phyloP scores from a whole-genome alignment of 2,888 invertebrate genomes.

The Drosophila cyrtoloma region DNA sequence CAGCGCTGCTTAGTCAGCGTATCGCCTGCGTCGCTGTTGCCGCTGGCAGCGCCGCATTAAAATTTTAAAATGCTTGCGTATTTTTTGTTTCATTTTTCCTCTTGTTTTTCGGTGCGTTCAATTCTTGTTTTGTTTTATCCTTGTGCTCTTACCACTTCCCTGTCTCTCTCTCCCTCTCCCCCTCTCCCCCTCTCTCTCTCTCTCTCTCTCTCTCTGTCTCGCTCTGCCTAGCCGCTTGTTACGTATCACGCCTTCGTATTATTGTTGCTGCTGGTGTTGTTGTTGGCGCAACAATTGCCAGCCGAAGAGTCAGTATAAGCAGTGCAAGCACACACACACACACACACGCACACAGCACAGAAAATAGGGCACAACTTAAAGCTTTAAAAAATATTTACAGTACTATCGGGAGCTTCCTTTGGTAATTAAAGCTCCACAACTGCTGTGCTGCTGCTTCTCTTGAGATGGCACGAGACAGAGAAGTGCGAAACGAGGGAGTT shows the following conservation, averaged over 20 bases:
- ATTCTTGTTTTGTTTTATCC: conserved; percentile 9
- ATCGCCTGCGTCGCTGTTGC: conserved; percentile 41
- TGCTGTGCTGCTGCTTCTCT: conserved; percentile 17
- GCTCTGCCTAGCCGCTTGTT: conserved; percentile 16
- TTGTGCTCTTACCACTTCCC: conserved; percentile 4
- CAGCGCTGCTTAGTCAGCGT: conserved; percentile 65
- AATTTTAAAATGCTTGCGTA: conserved; percentile 69
- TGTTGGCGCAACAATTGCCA: conserved; percentile 67
- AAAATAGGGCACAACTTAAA: conserved; percentile 38
- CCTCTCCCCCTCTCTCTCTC: neutral
- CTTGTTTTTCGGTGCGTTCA: conserved; percentile 7
- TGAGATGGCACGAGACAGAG: neutral
- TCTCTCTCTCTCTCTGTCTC: neutral
- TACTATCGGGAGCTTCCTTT: conserved; percentile 29
- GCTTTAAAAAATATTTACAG: conserved; percentile 46
- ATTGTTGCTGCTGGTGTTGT: conserved; percentile 35
- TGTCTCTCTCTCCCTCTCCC: neutral
- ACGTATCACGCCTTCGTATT: conserved; percentile 49
- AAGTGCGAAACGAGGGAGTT: neutral
- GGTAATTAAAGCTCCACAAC: conserved; percentile 52
- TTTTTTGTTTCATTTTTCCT: conserved; percentile 28
- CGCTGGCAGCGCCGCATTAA: conserved; percentile 67
- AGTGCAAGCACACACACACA: neutral
- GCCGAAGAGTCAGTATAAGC: conserved; percentile 37
- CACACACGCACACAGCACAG: neutral